phyloP scores from a whole-genome alignment of 2,888 invertebrate genomes.

The Apoda limacodes region DNA sequence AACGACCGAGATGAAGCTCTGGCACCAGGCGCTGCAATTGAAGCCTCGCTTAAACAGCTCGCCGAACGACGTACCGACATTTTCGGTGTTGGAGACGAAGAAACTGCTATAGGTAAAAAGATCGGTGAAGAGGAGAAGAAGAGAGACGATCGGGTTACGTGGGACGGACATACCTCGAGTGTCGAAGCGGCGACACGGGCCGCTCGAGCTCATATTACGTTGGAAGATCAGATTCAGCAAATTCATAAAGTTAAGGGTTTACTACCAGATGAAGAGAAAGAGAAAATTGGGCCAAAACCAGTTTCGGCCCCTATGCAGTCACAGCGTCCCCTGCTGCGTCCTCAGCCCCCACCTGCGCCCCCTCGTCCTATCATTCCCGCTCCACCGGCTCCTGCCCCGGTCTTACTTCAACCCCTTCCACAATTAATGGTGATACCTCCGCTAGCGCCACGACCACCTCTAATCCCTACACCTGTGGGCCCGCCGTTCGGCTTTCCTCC shows the following conservation, averaged over 20 bases:
- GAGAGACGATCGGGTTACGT: conserved; percentile 92
- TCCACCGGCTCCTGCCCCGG: conserved; percentile 23
- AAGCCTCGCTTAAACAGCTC: conserved; percentile 90
- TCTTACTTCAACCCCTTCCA: conserved; percentile 51
- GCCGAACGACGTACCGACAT: conserved; percentile 99
- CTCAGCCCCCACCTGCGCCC: conserved; percentile 18
- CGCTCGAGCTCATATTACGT: conserved; percentile 93
- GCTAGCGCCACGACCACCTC: conserved; percentile 45
- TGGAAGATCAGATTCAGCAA: conserved; percentile 97
- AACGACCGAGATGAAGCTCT: conserved; percentile 79
- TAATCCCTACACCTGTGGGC: conserved; percentile 52
- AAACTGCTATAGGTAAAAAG: conserved; percentile 99
- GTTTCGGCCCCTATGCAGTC: conserved; percentile 36
- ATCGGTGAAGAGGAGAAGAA: conserved; percentile 91
- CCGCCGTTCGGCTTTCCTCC: conserved; percentile 32
- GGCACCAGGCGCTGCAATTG: conserved; percentile 86
- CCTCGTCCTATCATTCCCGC: conserved; percentile 19
- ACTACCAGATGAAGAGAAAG: conserved; percentile 95
- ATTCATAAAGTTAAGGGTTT: conserved; percentile 95
- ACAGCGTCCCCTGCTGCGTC: conserved; percentile 27
- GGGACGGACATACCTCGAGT: conserved; percentile 98
- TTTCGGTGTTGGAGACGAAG: conserved; percentile 98
- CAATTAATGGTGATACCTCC: conserved; percentile 66
- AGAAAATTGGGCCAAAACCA: conserved; percentile 95
- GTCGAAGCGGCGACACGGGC: conserved; percentile 96